Conservation (phyloP, 2,888 invertebrate genomes). For the Mythimna vitellina region DNA sequence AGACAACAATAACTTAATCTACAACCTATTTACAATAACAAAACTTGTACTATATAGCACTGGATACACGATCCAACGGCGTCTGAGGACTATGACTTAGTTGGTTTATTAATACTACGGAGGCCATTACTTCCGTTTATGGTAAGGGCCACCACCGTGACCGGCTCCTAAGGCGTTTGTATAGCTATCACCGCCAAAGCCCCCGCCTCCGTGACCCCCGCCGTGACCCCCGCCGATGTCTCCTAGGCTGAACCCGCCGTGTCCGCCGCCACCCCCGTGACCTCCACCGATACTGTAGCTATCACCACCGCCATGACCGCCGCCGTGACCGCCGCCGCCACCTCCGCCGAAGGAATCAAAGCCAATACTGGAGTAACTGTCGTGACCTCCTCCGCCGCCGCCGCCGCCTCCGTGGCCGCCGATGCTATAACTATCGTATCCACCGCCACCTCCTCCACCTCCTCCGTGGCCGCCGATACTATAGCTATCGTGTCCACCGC, state of each 20-base stretch:
- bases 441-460: slow-evolving; percentile 48
- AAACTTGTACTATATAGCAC: slow-evolving; percentile 74
- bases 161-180: slow-evolving; percentile 84
- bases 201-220: slow-evolving; percentile 72
- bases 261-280: slow-evolving; percentile 55
- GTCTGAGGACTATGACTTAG: slow-evolving; percentile 84
- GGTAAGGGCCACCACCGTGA: slow-evolving; percentile 88
- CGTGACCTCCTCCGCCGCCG: slow-evolving; percentile 61
- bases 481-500: slow-evolving; percentile 50
- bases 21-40: slow-evolving; percentile 81
- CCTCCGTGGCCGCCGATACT: slow-evolving; percentile 53
- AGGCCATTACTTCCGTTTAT: slow-evolving; percentile 74
- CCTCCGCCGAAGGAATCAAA: slow-evolving; percentile 52
- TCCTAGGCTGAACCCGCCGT: slow-evolving; percentile 67
- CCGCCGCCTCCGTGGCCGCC: slow-evolving; percentile 63
- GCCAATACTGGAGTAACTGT: slow-evolving; percentile 31
- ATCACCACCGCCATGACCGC: slow-evolving; percentile 62
- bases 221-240: slow-evolving; percentile 67
- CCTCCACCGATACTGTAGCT: slow-evolving; percentile 57
- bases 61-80: slow-evolving; percentile 63
- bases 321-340: slow-evolving; percentile 44
- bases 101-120: slow-evolving; percentile 68
- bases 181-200: slow-evolving; percentile 83
- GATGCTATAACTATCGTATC: slow-evolving; percentile 56
- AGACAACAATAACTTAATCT: slow-evolving; percentile 83